Evolutionary conservation across 2,113 vertebrate genomes (phyloP), one percentile per base, ranked within the genome.

Genomic region (Lipophrys pholis): DNA sequence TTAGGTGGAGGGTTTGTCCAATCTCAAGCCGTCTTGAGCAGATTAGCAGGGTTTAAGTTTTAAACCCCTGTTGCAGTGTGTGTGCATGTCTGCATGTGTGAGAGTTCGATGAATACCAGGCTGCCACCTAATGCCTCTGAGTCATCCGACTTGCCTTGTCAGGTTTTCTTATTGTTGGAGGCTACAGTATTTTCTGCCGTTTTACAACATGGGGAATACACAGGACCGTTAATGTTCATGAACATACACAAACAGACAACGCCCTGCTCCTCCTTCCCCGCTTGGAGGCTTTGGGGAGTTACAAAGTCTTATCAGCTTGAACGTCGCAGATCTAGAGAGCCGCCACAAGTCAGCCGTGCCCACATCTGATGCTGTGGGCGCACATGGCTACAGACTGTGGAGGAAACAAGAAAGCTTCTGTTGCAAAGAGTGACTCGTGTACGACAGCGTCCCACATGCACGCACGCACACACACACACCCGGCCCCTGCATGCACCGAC

Each of bases 81-180:
- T 66, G 59, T 58, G 30, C 14, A 7, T 14, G 48, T 69, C 40
- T 73, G 17, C 30, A 21, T 40, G 6, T 54, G n/a, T 14, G 46
- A 42, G 60, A 38, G 56, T 64, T 77, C 52, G 39, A 14, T 63
- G 12, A 68, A 68, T 43, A 11, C 39, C 53, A 51, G 46, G 56
- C 66, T 55, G 17, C 41, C 62, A 42, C 48, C 59, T 58, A 40
- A 69, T 9, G 35, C 70, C 57, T 53, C 11, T 87, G 83, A 85
- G 52, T 85, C 69, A 71, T 53, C 43, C 0, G 69, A 63, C 89
- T 62, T 89, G 89, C 76, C 84, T 21, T n/a, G 68, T 91, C 86
- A 78, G 42, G 82, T 64, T 85, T 73, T 57, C 48, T 68, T 50
- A 41, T 62, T 1, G 67, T 76, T 84, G 11, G 43, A 59, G 53